These are phyloP conservation scores for Nematostella vectensis DNA, from an alignment of 92 coral and sea anemone genomes.

Conservation along the genomic window DNA sequence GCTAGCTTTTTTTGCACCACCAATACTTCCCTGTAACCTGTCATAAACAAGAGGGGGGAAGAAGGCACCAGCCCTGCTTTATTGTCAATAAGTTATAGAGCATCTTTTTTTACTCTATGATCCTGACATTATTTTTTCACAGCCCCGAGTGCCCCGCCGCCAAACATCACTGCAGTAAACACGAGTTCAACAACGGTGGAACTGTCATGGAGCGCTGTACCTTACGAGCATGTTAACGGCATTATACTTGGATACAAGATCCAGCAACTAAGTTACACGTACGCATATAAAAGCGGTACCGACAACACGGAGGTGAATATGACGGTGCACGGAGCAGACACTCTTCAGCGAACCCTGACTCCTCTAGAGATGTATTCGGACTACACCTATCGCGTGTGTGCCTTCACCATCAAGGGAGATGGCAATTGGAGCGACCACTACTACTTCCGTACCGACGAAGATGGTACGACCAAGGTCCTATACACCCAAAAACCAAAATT, in stretches of 20 bases:
- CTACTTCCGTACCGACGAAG: constrained; percentile 49
- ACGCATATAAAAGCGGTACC: background rate
- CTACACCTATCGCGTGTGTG: constrained; percentile 43
- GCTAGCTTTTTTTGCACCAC: too few relatives aligned
- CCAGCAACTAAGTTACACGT: background rate
- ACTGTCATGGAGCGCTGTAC: constrained; percentile 32
- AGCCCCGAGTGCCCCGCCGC: constrained; percentile 15
- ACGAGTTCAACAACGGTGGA: constrained; percentile 24
- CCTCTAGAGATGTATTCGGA: constrained; percentile 48
- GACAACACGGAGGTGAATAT: constrained; percentile 4
- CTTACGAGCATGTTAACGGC: constrained; percentile 35
- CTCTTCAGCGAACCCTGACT: constrained; percentile 2
- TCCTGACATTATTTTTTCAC: too few relatives aligned
- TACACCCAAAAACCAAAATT: too few relatives aligned
- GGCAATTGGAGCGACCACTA: constrained; percentile 32
- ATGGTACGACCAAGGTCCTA: too few relatives aligned
- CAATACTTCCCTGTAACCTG: too few relatives aligned
- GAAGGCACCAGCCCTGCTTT: too few relatives aligned
- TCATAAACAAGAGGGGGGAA: too few relatives aligned
- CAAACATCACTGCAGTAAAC: constrained; percentile 20
- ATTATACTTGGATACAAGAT: constrained; percentile 25
- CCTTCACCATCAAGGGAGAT: constrained; percentile 47
- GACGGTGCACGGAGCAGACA: constrained; percentile 6
- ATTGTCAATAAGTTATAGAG: too few relatives aligned
- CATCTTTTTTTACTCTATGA: too few relatives aligned